Evolutionary conservation across 2,888 invertebrate genomes (phyloP).

Genomic region (Cantharis rufa): DNA sequence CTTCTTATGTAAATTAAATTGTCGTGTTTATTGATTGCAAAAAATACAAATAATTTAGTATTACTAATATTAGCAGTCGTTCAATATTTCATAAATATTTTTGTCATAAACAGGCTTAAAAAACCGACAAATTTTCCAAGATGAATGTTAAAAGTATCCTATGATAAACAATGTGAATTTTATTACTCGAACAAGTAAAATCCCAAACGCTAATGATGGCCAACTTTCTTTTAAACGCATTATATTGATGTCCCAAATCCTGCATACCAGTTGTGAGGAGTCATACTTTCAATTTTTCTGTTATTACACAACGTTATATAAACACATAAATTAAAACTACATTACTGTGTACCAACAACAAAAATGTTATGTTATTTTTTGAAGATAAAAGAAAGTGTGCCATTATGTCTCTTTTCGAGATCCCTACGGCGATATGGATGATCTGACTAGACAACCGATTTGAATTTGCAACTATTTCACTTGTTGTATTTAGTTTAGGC

Average conservation of each 20-base stretch:
- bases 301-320: background rate
- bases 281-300: conserved; percentile 6
- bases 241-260: background rate
- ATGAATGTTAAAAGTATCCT: background rate
- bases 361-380: background rate
- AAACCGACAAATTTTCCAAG: too few relatives aligned
- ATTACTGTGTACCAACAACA: background rate
- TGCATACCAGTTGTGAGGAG: background rate
- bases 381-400: background rate
- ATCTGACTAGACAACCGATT: background rate
- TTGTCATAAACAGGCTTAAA: too few relatives aligned
- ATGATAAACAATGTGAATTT: background rate
- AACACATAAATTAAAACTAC: background rate
- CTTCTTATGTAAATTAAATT: too few relatives aligned
- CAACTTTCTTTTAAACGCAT: conserved; percentile 1
- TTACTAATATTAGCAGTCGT: too few relatives aligned
- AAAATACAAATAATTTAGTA: too few relatives aligned
- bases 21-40: too few relatives aligned
- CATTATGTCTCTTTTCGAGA: background rate
- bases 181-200: background rate
- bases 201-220: background rate
- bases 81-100: too few relatives aligned
- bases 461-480: too few relatives aligned
- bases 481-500: too few relatives aligned
- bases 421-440: background rate